Conservation (phyloP, 2,797 vertebrate genomes). For the Pogonophryne albipinna region DNA sequence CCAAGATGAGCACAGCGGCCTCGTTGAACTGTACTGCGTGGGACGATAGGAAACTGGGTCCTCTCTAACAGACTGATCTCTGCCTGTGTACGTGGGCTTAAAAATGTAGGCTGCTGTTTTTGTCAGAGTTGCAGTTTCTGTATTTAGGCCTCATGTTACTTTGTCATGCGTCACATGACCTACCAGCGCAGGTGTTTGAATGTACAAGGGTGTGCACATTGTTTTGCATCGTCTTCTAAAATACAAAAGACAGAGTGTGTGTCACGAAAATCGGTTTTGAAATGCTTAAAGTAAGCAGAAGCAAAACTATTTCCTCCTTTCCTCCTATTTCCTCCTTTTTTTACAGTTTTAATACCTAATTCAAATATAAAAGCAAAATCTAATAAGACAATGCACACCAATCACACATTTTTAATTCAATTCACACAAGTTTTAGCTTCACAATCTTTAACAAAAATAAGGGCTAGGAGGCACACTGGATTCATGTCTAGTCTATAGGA, state of each 20-base stretch:
- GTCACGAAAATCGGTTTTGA: neutral
- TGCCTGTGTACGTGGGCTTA: slow-evolving; percentile 43
- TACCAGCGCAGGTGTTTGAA: slow-evolving; percentile 47
- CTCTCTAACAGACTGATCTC: slow-evolving; percentile 48
- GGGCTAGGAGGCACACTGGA: neutral
- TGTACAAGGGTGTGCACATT: slow-evolving; percentile 32
- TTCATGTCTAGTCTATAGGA: neutral
- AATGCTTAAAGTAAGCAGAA: slow-evolving; percentile 11
- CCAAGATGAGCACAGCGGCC: neutral
- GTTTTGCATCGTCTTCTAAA: slow-evolving; percentile 14
- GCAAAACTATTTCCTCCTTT: neutral
- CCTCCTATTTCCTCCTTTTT: too few relatives aligned
- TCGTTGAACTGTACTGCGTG: slow-evolving; percentile 42
- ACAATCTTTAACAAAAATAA: neutral
- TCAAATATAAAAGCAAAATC: too few relatives aligned
- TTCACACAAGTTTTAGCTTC: neutral
- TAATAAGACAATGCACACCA: too few relatives aligned
- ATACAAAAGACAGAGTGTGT: slow-evolving; percentile 15
- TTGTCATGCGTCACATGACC: slow-evolving; percentile 19
- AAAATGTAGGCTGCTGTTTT: slow-evolving; percentile 46
- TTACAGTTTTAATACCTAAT: too few relatives aligned
- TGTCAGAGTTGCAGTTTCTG: slow-evolving; percentile 54
- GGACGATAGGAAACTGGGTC: slow-evolving; percentile 48
- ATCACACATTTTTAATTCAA: too few relatives aligned
- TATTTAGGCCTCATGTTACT: slow-evolving; percentile 41